Evolutionary conservation across 2,888 invertebrate species (phyloP), one percentile per base, ranked within the genome.

Genomic region (Chaitophorus viminalis): DNA sequence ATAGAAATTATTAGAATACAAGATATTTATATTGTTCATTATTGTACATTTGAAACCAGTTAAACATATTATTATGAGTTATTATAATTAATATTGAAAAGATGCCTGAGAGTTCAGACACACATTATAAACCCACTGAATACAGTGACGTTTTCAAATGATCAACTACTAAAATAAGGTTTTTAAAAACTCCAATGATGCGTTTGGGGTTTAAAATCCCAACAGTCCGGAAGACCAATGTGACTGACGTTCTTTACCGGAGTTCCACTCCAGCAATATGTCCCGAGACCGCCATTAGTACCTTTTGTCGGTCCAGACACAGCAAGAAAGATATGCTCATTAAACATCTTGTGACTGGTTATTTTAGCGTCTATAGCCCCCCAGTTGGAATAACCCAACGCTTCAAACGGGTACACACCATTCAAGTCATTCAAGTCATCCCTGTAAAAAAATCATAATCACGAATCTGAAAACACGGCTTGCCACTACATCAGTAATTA

Each of bases 181-280:
- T 60, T 60, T 14, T 29, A 68, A 90, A 89, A 90, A 82, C 89
- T 89, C 90, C 90, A 90, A 8, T 76, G 70, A 3, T 89, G 89
- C n/a, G 83, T 91, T 78, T 94, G 92, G 0, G 94, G 93, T 60
- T 93, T 92, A 91, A 96, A 97, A 79, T 93, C 92, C 93, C 95
- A 96, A 82, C 93, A 91, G 90, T 96, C 95, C 0, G 96, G 96
- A 17, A 96, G 94, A 5, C 95, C 95, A 89, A 93, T 91, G 90
- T 96, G 96, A 0, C 94, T 93, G 81, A 91, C 91, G 88, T 93
- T 92, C 2, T 92, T 92, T 90, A 94, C 95, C 89, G 93, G 93
- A 89, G 94, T 93, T 83, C 93, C 93, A 82, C 94, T 94, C 96
- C 96, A 97, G 90, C 94, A 93, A 91, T 96, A 97, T 0, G 95